A percentile compares a stretch with the other conserved stretches of the same genome.
phyloP scores from a whole-genome alignment of 2,113 vertebrate genomes.

The Eolophus roseicapilla region DNA sequence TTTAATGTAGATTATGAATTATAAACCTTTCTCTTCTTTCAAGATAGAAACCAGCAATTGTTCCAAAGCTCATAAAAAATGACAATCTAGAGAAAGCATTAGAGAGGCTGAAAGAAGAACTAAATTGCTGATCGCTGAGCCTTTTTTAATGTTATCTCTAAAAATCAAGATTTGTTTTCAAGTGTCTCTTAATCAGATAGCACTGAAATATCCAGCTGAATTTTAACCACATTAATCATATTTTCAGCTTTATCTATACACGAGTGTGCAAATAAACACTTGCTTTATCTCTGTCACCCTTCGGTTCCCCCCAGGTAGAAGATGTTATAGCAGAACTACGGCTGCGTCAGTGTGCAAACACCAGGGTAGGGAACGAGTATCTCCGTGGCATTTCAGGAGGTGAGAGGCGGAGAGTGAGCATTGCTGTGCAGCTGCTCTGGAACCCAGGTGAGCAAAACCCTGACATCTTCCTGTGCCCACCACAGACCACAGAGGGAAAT shows the following conservation, averaged over 20 bases:
- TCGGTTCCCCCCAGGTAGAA: slow-evolving; percentile 79
- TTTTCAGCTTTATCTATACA: not conserved
- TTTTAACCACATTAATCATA: not conserved
- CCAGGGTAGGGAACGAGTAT: slow-evolving; percentile 86
- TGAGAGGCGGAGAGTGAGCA: slow-evolving; percentile 91
- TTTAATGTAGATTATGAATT: slow-evolving; percentile 48
- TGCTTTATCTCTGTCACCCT: not conserved
- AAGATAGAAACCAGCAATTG: slow-evolving; percentile 47
- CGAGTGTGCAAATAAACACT: not conserved
- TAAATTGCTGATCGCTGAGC: not conserved
- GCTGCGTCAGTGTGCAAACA: slow-evolving; percentile 90
- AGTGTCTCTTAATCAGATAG: not conserved
- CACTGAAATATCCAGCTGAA: not conserved
- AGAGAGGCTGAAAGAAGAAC: slow-evolving; percentile 2
- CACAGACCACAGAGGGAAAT: not conserved
- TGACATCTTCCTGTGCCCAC: not conserved
- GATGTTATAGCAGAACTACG: slow-evolving; percentile 93
- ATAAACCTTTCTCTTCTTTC: slow-evolving; percentile 43
- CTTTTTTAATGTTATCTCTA: not conserved
- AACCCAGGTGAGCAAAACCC: slow-evolving; percentile 87
- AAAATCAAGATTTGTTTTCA: slow-evolving; percentile 19
- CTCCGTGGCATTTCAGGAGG: slow-evolving; percentile 90
- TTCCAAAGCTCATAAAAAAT: slow-evolving; percentile 46
- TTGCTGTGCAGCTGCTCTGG: slow-evolving; percentile 94
- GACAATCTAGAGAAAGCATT: slow-evolving; percentile 45